Base-by-base conservation (phyloP, 2,113 vertebrate genomes). In the Carollia perspicillata region DNA sequence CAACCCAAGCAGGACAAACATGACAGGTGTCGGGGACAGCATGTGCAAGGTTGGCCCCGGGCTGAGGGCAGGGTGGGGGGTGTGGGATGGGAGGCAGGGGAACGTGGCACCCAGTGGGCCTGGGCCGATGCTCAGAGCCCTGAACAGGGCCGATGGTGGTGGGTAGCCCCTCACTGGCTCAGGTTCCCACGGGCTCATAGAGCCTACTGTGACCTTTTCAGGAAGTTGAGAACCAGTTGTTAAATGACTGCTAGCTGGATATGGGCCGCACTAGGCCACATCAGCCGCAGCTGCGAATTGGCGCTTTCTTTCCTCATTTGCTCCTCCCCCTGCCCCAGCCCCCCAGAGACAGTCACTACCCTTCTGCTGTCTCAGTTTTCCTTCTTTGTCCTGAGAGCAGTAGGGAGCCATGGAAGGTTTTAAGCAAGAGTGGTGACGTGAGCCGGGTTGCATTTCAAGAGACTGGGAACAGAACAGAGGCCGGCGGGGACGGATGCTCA, bases 121-220 rank as follows among this genome's bases (percentile, higher is more conserved):
- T 6, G 23, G 40, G 40, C 17, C 1, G 20, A 14, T 8, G 58
- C 18, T 4, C 37, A 28, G 72, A 63, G 42, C 37, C 2, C 44
- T 13, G 33, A 30, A 22, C 16, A 6, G 71, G 69, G 1, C 1
- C 1, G 3, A 33, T 4, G n/a, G 8, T 0, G 0, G 23, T 1
- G 14, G 40, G 65, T 11, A 7, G 12, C 26, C 1, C 1, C 49
- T 30, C 1, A 0, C 85, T 3, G 13, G 30, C 51, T 13, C 87
- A 2, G 0, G 28, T 4, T 79, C 84, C 69, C 1, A 26, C 37
- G 2, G 49, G 55, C 44, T 55, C 55, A 22, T 28, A 44, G 58
- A 75, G 49, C 22, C 2, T 1, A 0, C 0, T 30, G 30, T 66
- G 69, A 79, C 80, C 8, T 80, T 80, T 58, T 40, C 47, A 60